Percentiles rank a stretch among this genome's conserved stretches.
Evolutionary conservation across 1,140 invertebrate species (phyloP).

Genomic region (Mycetomoellerius zeteki): DNA sequence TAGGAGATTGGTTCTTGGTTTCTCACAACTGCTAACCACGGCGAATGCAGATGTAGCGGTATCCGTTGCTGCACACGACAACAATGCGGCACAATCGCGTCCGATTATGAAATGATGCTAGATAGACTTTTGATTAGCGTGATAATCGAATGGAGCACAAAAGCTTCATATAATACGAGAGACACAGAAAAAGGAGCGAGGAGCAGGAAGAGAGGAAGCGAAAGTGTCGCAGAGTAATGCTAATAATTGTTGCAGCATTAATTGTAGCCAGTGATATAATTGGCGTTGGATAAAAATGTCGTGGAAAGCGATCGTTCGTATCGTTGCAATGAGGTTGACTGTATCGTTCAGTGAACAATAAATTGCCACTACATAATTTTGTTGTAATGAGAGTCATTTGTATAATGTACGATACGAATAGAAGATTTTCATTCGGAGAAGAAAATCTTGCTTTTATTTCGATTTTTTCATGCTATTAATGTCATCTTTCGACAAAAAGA

Average conservation of each 20-base stretch:
- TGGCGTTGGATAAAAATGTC: neutral
- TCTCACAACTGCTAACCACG: neutral
- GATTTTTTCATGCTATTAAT: neutral
- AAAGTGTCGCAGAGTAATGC: neutral
- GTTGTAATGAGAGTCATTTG: neutral
- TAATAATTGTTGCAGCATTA: constrained; percentile 23
- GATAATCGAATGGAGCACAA: constrained; percentile 9
- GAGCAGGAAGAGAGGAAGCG: neutral
- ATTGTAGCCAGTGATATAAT: constrained; percentile 26
- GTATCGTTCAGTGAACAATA: constrained; percentile 5
- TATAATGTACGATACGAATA: neutral
- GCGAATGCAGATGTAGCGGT: constrained; percentile 23
- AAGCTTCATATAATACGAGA: neutral
- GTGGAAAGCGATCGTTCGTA: neutral
- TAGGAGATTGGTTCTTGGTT: constrained; percentile 3
- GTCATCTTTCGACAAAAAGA: too few relatives aligned
- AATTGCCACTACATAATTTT: neutral
- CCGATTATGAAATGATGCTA: constrained; percentile 23
- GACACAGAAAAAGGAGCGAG: neutral
- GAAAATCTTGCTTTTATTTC: neutral
- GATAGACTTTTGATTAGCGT: constrained; percentile 8
- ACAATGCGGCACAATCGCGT: neutral
- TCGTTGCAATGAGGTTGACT: neutral
- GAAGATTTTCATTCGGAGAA: neutral
- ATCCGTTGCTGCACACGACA: neutral